Base-by-base conservation (phyloP, 2,888 invertebrate genomes). In the Steinernema carpocapsae region DNA sequence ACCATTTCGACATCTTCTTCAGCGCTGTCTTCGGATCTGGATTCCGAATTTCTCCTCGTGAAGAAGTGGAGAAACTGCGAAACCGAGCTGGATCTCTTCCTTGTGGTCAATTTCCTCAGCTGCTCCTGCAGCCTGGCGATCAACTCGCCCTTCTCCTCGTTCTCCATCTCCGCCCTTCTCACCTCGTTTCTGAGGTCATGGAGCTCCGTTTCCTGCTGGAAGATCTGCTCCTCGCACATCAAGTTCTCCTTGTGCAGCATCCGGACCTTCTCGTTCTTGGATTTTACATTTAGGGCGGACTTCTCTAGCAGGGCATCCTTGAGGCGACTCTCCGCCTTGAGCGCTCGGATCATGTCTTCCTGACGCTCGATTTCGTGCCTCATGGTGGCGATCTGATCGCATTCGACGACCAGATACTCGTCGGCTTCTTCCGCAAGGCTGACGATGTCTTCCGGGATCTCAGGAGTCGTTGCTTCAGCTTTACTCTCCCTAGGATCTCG, bases 91-190 rank as follows among this genome's bases (percentile, higher is more conserved):
- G 51, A n/a, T 19, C 37, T 7, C 29, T 29, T 76, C 76, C 24
- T 72, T 76, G 19, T 22, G 56, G 19, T 74, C 64, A 22, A 0
- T 17, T 26, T 72, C 76, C 32, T 76, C 59, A 37, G 19, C 70
- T 45, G 37, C 72, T 24, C 56, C 3, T 26, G 42, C 42, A 29
- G 14, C 19, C 24, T 14, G 10, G 72, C 26, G 46, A 46, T 22
- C 12, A 22, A 6, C 37, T 42, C 0, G 32, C 73, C 52, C n/a
- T 32, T 42, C 72, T 72, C 59, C 29, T 46, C 26, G 17, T 1
- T 24, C 32, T 26, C 48, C 70, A 26, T 19, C 32, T 26, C 24
- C 45, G 4, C 43, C 37, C 37, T 22, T 29, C 56, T 7, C 26
- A 19, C 45, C 12, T 32, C 43, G 7, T 26, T 32, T 7, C 19